Conservation (phyloP, 1,140 invertebrate species). For the Riptortus pedestris region DNA sequence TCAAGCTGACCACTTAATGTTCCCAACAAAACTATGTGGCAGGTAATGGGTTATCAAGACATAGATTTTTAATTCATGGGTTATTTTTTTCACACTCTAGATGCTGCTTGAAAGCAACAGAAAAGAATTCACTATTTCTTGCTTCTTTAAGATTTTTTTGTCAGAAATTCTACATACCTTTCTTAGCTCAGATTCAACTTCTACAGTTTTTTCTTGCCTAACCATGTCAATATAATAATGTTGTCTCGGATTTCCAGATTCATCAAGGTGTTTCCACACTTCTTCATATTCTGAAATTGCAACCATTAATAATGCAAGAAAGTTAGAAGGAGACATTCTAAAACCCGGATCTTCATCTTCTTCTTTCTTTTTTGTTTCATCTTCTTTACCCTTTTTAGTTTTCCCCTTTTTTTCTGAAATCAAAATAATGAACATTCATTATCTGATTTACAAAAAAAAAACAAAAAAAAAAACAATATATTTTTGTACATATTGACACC, state of each 20-base stretch:
- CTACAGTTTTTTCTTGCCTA: conserved; percentile 64
- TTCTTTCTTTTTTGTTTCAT: conserved; percentile 44
- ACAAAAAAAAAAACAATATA: too few relatives aligned
- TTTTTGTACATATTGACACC: background rate
- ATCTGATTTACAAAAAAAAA: too few relatives aligned
- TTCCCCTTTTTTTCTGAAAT: conserved; percentile 37
- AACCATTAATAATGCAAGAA: conserved; percentile 41
- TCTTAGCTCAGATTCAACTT: conserved; percentile 76
- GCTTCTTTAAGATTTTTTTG: too few relatives aligned
- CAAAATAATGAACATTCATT: too few relatives aligned
- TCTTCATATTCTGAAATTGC: conserved; percentile 51
- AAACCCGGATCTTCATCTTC: conserved; percentile 45
- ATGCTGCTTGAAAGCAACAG: too few relatives aligned
- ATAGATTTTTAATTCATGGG: too few relatives aligned
- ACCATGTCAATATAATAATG: conserved; percentile 70
- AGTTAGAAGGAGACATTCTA: conserved; percentile 41
- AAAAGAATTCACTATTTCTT: too few relatives aligned
- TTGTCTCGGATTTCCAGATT: conserved; percentile 55
- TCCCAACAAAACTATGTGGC: background rate
- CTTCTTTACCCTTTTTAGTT: conserved; percentile 43
- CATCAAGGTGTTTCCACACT: conserved; percentile 71
- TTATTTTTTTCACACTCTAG: too few relatives aligned
- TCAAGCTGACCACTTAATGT: background rate
- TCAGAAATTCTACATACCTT: too few relatives aligned
- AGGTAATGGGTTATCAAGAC: too few relatives aligned